Evolutionary conservation across 2,113 vertebrate species (phyloP).

Genomic region (Mystacornis crossleyi): DNA sequence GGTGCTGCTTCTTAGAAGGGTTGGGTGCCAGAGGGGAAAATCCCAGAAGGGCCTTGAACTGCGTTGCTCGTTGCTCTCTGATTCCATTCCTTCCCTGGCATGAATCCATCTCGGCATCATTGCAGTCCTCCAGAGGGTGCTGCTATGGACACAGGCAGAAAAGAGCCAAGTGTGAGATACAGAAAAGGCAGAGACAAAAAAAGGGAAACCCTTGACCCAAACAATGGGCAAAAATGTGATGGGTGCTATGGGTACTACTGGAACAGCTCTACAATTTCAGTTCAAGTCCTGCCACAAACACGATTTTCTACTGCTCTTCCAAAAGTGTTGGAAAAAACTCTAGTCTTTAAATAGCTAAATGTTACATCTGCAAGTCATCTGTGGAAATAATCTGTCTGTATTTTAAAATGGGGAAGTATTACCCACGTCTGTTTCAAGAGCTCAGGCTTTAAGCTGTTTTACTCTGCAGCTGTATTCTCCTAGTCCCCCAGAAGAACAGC

Average conservation of each 20-base stretch:
- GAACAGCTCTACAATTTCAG: slow-evolving; percentile 23
- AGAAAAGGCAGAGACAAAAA: slow-evolving; percentile 25
- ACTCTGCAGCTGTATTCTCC: slow-evolving; percentile 69
- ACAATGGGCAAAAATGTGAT: slow-evolving; percentile 38
- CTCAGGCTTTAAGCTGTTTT: slow-evolving; percentile 57
- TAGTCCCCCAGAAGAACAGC: slow-evolving; percentile 56
- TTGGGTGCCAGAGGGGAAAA: not conserved
- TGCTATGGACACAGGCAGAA: slow-evolving; percentile 50
- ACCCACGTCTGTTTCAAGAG: slow-evolving; percentile 50
- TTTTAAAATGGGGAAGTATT: slow-evolving; percentile 69
- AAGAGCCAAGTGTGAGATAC: slow-evolving; percentile 17
- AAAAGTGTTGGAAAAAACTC: not conserved
- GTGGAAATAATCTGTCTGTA: slow-evolving; percentile 59
- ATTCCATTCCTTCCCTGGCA: slow-evolving; percentile 23
- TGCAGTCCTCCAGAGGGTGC: not conserved
- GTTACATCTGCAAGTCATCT: slow-evolving; percentile 64
- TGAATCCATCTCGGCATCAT: not conserved
- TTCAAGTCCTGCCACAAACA: slow-evolving; percentile 10
- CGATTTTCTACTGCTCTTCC: not conserved
- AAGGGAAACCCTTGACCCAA: not conserved
- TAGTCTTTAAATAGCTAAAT: slow-evolving; percentile 41
- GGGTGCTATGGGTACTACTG: slow-evolving; percentile 35
- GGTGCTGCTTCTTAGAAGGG: not conserved
- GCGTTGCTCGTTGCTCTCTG: not conserved
- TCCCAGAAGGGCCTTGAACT: not conserved